Evolutionary conservation across 1,140 invertebrate species (phyloP), one percentile per base, ranked within the genome.

Genomic region (Mycetomoellerius zeteki): DNA sequence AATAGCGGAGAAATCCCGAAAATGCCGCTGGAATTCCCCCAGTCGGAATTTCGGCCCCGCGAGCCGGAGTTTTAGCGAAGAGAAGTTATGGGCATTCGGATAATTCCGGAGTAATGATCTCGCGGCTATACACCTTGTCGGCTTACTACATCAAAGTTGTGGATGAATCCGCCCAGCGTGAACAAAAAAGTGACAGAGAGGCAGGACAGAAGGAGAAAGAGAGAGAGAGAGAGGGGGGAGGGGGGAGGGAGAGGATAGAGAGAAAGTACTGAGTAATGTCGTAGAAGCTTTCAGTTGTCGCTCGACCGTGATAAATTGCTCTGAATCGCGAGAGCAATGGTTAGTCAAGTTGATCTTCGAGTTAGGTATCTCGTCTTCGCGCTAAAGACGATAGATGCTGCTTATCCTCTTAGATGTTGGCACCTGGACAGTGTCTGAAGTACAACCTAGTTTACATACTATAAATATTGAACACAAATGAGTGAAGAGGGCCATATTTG

Each of bases 1-100:
- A 64, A 62, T 76, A 82, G 56, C 85, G 73, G 54, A 27, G 78
- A 90, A 90, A 89, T 89, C 88, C 88, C 73, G 85, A 87, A 89
- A 90, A 90, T 90, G 85, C 85, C 65, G 72, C 30, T 33, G 88
- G 76, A 89, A 90, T 87, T 87, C 73, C 54, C 52, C 24, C 54
- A 64, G 76, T 54, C 30, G 69, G 75, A 82, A 89, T 89, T 64
- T 76, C 65, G 33, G 47, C 56, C n/a, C 6, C 72, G 43, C 54
- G 54, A 33, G 24, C 56, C 24, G 47, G 86, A 89, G 71, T 89
- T 89, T 89, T 80, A 65, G 81, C 56, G 47, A 50, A 58, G 64
- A 76, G 56, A 71, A 88, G 88, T 89, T 89, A 89, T 47, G 84
- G 76, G 72, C 69, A 69, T 76, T 62, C 62, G 87, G 82, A 80